Evolutionary conservation across 2,113 vertebrate genomes (phyloP).

Genomic region (Oryzias curvinotus): DNA sequence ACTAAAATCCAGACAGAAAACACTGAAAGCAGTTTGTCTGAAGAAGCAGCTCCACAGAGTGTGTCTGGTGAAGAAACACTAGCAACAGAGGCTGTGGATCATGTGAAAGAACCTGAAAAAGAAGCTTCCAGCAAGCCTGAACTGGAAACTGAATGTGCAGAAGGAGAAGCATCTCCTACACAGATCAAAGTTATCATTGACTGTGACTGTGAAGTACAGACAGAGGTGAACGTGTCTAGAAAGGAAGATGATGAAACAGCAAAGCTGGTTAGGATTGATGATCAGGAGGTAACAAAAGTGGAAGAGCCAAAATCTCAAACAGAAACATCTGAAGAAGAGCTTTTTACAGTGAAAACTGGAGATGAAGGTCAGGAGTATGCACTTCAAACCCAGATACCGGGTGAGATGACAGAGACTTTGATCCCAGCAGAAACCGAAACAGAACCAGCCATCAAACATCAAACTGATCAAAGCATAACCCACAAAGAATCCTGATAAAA

Average conservation of each 20-base stretch:
- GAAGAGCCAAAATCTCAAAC: slow-evolving; percentile 1
- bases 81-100: slow-evolving; percentile 6
- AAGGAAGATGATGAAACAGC: slow-evolving; percentile 35
- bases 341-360: slow-evolving; percentile 5
- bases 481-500: slow-evolving; percentile 13
- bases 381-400: slow-evolving; percentile 18
- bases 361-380: slow-evolving; percentile 15
- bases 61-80: slow-evolving; percentile 13
- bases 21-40: neutral
- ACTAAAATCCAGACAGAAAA: slow-evolving; percentile 15
- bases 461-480: slow-evolving; percentile 11
- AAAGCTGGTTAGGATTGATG: slow-evolving; percentile 53
- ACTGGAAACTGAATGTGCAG: slow-evolving; percentile 5
- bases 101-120: neutral
- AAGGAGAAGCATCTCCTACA: slow-evolving; percentile 8
- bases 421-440: slow-evolving; percentile 6
- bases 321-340: slow-evolving; percentile 3
- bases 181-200: slow-evolving; percentile 37
- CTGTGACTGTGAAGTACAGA: slow-evolving; percentile 29
- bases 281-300: slow-evolving; percentile 37
- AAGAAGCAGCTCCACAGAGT: slow-evolving; percentile 3
- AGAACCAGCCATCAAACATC: slow-evolving; percentile 16
- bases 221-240: slow-evolving; percentile 43
- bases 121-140: slow-evolving; percentile 9
- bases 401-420: slow-evolving; percentile 5